Conservation (phyloP, 2,113 vertebrate genomes). For the Odobenus rosmarus region DNA sequence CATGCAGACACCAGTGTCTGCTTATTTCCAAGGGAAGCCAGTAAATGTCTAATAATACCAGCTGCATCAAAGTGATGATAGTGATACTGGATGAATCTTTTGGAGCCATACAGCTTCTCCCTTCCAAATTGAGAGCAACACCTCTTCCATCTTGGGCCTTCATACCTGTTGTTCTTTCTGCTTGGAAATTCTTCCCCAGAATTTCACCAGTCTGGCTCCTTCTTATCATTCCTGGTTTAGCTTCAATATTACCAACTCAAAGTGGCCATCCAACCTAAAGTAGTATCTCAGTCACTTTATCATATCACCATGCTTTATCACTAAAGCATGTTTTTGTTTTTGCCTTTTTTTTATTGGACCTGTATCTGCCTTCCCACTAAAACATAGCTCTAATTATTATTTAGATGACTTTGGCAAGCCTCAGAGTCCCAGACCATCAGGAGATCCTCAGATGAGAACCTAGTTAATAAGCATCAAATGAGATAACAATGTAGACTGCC, state of each 20-base stretch:
- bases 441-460: background rate
- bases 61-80: background rate
- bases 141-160: background rate
- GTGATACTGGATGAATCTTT: background rate
- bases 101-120: background rate
- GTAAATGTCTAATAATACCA: background rate
- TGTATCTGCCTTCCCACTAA: background rate
- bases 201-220: background rate
- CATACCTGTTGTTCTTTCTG: background rate
- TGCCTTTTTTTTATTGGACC: background rate
- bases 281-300: background rate
- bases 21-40: background rate
- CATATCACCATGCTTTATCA: background rate
- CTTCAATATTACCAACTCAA: background rate
- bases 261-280: background rate
- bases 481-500: background rate
- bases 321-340: background rate
- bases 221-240: background rate
- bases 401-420: background rate
- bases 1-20: background rate
- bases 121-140: background rate
- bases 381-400: background rate
- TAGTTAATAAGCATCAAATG: constrained; percentile 9
- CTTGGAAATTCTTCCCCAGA: background rate
- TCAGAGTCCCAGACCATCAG: background rate